Evolutionary conservation across 2,797 vertebrate species (phyloP).

Genomic region (Poeciliopsis paucimaculata): DNA sequence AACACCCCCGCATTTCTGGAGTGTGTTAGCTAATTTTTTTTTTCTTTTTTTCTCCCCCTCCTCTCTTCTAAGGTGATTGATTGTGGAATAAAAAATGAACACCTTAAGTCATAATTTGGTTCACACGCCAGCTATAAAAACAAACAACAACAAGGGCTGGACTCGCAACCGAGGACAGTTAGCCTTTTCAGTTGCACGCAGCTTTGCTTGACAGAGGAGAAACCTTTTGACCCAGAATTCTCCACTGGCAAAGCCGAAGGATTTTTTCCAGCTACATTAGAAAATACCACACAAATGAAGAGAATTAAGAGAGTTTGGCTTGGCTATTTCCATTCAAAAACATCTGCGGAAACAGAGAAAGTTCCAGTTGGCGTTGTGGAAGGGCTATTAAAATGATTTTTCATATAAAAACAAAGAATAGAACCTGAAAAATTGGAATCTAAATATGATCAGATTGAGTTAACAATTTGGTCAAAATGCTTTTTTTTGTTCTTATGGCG

Average conservation of each 20-base stretch:
- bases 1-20: constrained; percentile 76
- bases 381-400: constrained; percentile 23
- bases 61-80: constrained; percentile 54
- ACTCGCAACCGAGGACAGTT: constrained; percentile 46
- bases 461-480: neutral
- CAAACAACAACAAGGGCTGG: constrained; percentile 58
- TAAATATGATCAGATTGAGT: neutral
- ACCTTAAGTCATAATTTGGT: constrained; percentile 68
- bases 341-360: constrained; percentile 60
- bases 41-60: neutral
- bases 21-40: constrained; percentile 41
- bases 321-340: constrained; percentile 52
- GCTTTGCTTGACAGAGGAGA: constrained; percentile 54
- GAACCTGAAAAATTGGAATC: constrained; percentile 1
- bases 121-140: constrained; percentile 50
- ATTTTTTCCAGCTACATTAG: constrained; percentile 62
- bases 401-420: constrained; percentile 11
- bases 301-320: constrained; percentile 52
- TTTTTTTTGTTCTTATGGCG: neutral
- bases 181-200: constrained; percentile 45
- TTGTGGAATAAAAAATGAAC: constrained; percentile 63
- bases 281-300: constrained; percentile 67
- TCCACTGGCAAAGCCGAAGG: constrained; percentile 49
- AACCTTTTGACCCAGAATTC: constrained; percentile 63
- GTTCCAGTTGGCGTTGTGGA: constrained; percentile 18